These are phyloP conservation scores for Drosophila subpulchrella DNA, from an alignment of 1,140 invertebrate species.

Conservation along the genomic window DNA sequence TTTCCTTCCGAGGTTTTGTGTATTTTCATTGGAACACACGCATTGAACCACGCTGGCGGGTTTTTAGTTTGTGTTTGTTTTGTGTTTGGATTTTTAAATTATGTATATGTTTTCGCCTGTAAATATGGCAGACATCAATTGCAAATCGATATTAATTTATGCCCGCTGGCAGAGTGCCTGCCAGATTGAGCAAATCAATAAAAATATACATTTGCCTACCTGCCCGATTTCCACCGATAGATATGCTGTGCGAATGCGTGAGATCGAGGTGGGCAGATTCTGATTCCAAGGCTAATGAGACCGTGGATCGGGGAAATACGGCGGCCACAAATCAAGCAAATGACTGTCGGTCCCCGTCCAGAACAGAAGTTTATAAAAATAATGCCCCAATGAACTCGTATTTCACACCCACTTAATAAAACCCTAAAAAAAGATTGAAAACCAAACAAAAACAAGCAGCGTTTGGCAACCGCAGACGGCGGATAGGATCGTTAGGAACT, in stretches of 20 bases:
- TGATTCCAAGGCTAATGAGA: constrained; percentile 24
- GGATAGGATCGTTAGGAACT: constrained; percentile 51
- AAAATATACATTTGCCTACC: constrained; percentile 17
- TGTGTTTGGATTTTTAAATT: constrained; percentile 76
- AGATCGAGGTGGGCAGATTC: constrained; percentile 1
- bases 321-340: constrained; percentile 67
- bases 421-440: constrained; percentile 44
- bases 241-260: constrained; percentile 3
- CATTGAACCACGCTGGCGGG: constrained; percentile 10
- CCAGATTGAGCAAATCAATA: constrained; percentile 28
- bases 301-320: neutral
- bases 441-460: constrained; percentile 27
- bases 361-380: constrained; percentile 77
- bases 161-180: constrained; percentile 23
- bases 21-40: constrained; percentile 40
- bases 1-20: constrained; percentile 32
- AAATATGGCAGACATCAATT: constrained; percentile 74
- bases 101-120: constrained; percentile 52
- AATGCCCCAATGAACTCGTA: constrained; percentile 64
- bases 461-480: constrained; percentile 56
- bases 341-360: constrained; percentile 60
- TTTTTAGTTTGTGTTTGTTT: constrained; percentile 55
- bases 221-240: neutral
- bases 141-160: constrained; percentile 67
- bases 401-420: constrained; percentile 72